These are phyloP conservation scores for Montipora efflorescens DNA, from an alignment of 64 coral and sea anemone genomes.

Conservation along the genomic window DNA sequence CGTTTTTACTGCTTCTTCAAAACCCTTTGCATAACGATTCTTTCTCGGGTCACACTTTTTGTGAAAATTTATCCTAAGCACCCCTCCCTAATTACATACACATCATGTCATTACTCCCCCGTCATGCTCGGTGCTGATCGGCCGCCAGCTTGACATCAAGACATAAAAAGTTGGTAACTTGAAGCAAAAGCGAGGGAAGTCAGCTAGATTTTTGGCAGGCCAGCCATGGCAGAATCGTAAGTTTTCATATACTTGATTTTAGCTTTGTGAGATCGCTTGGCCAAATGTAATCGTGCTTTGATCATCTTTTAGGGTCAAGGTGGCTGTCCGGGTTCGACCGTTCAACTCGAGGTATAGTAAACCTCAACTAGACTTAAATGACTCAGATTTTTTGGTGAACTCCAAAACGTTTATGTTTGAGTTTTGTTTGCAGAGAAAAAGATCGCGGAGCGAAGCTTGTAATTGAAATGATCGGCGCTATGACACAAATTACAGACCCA, in stretches of 20 bases:
- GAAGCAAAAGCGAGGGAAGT: background rate
- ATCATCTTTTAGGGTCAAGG: conserved; percentile 87
- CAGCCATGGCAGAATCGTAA: conserved; percentile 52
- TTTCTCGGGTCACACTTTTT: too few species aligned
- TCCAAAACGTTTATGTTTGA: background rate
- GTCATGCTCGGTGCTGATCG: background rate
- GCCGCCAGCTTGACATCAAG: background rate
- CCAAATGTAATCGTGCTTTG: conserved; percentile 27
- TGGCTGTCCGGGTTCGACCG: conserved; percentile 95
- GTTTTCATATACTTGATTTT: background rate
- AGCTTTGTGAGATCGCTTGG: background rate
- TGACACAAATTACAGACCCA: conserved; percentile 90
- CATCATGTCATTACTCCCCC: background rate
- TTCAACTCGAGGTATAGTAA: conserved; percentile 99
- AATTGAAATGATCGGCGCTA: conserved; percentile 90
- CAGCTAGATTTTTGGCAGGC: background rate
- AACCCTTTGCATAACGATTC: background rate
- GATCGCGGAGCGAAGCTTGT: conserved; percentile 86
- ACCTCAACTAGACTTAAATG: background rate
- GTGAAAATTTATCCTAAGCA: background rate
- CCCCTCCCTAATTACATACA: background rate
- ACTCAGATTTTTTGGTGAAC: background rate
- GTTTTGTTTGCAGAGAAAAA: conserved; percentile 75
- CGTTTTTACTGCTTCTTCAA: background rate
- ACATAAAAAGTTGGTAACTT: background rate